These are phyloP conservation scores for Danionella dracula DNA, from an alignment of 2,797 vertebrate species.

Conservation along the genomic window DNA sequence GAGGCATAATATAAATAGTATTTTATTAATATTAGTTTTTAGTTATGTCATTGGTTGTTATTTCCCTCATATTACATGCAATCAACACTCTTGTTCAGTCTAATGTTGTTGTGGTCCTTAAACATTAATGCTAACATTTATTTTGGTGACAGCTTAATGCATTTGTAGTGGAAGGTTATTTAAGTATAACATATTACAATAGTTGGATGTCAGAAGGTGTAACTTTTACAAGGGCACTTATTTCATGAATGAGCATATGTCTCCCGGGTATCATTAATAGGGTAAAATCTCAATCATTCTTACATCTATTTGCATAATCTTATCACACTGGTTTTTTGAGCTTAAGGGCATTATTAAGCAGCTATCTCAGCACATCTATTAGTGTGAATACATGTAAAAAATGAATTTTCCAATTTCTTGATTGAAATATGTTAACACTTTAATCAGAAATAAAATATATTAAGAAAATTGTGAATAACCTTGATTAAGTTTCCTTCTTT, in stretches of 20 bases:
- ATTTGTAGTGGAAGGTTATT: slow-evolving; percentile 18
- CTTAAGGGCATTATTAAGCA: slow-evolving; percentile 48
- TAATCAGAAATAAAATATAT: slow-evolving; percentile 39
- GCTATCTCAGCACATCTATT: slow-evolving; percentile 40
- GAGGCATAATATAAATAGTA: no score
- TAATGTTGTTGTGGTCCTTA: no score
- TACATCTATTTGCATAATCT: slow-evolving; percentile 48
- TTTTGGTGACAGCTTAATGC: not conserved
- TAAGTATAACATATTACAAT: slow-evolving; percentile 13
- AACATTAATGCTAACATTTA: no score
- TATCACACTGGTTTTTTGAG: slow-evolving; percentile 46
- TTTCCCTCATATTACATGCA: no score
- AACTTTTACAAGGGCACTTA: slow-evolving; percentile 35
- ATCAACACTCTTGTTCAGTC: no score
- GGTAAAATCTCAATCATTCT: slow-evolving; percentile 49
- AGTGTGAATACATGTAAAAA: slow-evolving; percentile 39
- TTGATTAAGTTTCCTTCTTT: no score
- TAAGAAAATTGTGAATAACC: slow-evolving; percentile 9
- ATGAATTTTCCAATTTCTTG: slow-evolving; percentile 43
- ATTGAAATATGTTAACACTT: slow-evolving; percentile 38
- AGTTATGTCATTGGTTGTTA: no score
- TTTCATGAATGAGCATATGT: slow-evolving; percentile 29
- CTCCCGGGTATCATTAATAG: slow-evolving; percentile 47
- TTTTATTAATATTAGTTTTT: no score
- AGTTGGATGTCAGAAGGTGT: slow-evolving; percentile 14